phyloP scores from a whole-genome alignment of 2,113 vertebrate genomes.

The Rhinogobius similis region DNA sequence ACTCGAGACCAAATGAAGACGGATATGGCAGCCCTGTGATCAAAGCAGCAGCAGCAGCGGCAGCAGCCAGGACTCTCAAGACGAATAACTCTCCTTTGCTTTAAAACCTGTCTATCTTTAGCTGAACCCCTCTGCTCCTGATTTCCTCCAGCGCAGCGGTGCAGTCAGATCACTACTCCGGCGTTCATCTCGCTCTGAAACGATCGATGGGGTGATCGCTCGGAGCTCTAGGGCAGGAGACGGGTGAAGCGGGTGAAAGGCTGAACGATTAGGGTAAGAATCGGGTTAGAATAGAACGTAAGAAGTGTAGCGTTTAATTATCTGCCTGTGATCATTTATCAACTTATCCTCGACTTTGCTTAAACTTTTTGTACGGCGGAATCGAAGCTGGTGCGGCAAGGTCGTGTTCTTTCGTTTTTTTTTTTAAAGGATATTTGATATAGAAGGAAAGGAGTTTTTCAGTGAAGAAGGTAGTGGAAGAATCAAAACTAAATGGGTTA shows the following conservation, averaged over 20 bases:
- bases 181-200: slow-evolving; percentile 5
- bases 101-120: slow-evolving; percentile 23
- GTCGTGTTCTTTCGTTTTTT: too few species aligned
- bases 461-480: too few species aligned
- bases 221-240: not conserved
- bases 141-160: not conserved
- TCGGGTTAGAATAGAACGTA: not conserved
- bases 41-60: slow-evolving; percentile 22
- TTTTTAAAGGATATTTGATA: too few species aligned
- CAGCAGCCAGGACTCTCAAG: slow-evolving; percentile 17
- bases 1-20: slow-evolving; percentile 22
- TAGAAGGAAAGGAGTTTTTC: too few species aligned
- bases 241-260: slow-evolving; percentile 7
- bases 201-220: slow-evolving; percentile 16
- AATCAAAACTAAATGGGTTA: too few species aligned
- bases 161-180: slow-evolving; percentile 2
- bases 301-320: slow-evolving; percentile 10
- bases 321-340: not conserved
- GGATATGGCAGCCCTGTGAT: slow-evolving; percentile 30
- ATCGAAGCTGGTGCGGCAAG: too few species aligned
- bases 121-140: slow-evolving; percentile 1
- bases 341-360: not conserved
- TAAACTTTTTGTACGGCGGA: not conserved
- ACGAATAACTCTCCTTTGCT: not conserved
- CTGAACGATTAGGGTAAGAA: not conserved